Base-by-base conservation (phyloP, 2,113 vertebrate genomes). In the Cariama cristata region DNA sequence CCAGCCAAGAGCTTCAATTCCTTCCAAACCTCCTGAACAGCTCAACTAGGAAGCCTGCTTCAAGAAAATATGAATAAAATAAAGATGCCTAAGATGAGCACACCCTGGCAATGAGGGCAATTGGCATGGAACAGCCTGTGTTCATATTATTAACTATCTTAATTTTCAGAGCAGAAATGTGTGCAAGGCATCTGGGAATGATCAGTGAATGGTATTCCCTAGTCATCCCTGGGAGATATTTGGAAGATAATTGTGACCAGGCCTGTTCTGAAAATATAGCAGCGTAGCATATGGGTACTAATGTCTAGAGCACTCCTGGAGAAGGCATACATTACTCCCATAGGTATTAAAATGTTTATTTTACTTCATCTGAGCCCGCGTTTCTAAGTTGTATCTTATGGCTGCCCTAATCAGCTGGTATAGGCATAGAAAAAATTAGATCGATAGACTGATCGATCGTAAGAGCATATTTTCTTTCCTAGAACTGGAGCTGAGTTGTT, bases 361-460 rank as follows among this genome's bases (percentile, higher is more conserved):
- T 79, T 64, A 53, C 38, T 86, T 86, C 40, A 47, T 33, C 38
- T 80, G 35, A 95, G 59, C 45, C 35, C 4, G 4, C 12, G 55
- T 59, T 63, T 59, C 45, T 68, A 60, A 86, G 12, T 6, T 58
- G 8, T 32, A 38, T 45, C 8, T 66, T 69, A 32, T 53, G 35
- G 32, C 13, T 73, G 47, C 40, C 26, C 5, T 84, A 71, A 73
- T 62, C 18, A 56, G 14, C 35, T 66, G 18, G 8, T 64, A 58
- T 8, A 83, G 27, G 26, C 7, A 38, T 12, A 60, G 7, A 23
- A 50, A 23, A 50, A 23, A 30, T 17, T 5, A 35, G 20, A 56
- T 4, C 23, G 14, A 69, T 3, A 30, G 6, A 50, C 4, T 6
- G 11, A 33, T 4, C 1, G 3, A 52, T 50, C 1, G 1, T 11